Conservation (phyloP, 35 echinoderm and acorn worm species). For the Apostichopus californicus region DNA sequence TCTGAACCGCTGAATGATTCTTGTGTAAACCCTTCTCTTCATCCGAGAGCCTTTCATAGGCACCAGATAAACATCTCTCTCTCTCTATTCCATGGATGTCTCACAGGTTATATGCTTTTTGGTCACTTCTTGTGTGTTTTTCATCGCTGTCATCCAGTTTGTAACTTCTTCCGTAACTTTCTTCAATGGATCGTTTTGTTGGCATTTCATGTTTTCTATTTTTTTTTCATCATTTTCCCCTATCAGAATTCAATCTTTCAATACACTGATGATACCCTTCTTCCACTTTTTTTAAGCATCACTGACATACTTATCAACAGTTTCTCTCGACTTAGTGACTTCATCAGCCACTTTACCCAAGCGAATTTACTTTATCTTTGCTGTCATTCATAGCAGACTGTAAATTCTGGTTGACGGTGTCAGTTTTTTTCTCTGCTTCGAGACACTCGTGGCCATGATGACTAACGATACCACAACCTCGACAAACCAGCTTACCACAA, state of each 20-base stretch:
- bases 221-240: background rate
- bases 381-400: background rate
- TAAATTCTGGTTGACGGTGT: background rate
- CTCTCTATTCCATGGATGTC: background rate
- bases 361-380: background rate
- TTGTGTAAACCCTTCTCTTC: too few species aligned
- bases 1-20: too few species aligned
- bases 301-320: background rate
- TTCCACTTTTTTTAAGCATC: background rate
- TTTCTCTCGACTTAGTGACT: background rate
- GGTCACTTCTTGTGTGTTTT: background rate
- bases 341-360: background rate
- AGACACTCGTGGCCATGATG: background rate
- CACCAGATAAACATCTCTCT: too few species aligned
- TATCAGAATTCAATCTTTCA: background rate
- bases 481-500: conserved; percentile 2
- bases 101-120: background rate
- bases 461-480: background rate
- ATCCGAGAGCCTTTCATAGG: too few species aligned
- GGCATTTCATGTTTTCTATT: background rate
- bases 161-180: background rate
- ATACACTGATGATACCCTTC: background rate
- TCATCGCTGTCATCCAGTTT: background rate
- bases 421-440: background rate
- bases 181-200: background rate